These are phyloP conservation scores for Natrix natrix DNA, from an alignment of 2,797 vertebrate species.

Conservation along the genomic window DNA sequence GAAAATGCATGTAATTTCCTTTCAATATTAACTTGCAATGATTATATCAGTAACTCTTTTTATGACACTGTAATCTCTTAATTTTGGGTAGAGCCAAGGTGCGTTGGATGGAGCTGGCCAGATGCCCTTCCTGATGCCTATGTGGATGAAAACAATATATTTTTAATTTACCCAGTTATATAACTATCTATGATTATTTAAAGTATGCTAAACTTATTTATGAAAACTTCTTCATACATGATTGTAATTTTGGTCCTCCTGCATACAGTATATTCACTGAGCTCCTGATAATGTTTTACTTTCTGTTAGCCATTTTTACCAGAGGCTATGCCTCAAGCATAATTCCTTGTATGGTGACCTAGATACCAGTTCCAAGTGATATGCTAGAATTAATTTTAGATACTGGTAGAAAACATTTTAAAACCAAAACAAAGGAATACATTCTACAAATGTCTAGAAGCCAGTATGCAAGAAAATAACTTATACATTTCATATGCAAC, in stretches of 20 bases:
- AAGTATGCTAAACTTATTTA: neutral
- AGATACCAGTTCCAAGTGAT: constrained; percentile 32
- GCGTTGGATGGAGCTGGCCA: neutral
- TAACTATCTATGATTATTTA: neutral
- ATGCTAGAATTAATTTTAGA: constrained; percentile 44
- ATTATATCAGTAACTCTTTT: neutral
- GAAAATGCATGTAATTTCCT: neutral
- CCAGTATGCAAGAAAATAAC: constrained; percentile 1
- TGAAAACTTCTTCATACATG: neutral
- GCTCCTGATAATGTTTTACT: constrained; percentile 44
- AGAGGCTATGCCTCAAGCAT: constrained; percentile 57
- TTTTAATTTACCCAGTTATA: neutral
- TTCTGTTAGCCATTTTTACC: constrained; percentile 54
- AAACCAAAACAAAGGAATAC: constrained; percentile 40
- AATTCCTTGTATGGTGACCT: constrained; percentile 49
- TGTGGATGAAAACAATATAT: neutral
- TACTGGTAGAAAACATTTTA: constrained; percentile 44
- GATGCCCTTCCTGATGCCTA: neutral
- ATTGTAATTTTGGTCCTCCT: constrained; percentile 39
- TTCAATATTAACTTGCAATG: neutral
- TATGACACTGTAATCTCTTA: neutral
- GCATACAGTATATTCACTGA: constrained; percentile 2
- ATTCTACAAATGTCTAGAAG: constrained; percentile 22
- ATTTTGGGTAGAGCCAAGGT: neutral
- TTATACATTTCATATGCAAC: constrained; percentile 17